These are phyloP conservation scores for Schizotus pectinicornis DNA, from an alignment of 2,888 invertebrate species.

Conservation along the genomic window DNA sequence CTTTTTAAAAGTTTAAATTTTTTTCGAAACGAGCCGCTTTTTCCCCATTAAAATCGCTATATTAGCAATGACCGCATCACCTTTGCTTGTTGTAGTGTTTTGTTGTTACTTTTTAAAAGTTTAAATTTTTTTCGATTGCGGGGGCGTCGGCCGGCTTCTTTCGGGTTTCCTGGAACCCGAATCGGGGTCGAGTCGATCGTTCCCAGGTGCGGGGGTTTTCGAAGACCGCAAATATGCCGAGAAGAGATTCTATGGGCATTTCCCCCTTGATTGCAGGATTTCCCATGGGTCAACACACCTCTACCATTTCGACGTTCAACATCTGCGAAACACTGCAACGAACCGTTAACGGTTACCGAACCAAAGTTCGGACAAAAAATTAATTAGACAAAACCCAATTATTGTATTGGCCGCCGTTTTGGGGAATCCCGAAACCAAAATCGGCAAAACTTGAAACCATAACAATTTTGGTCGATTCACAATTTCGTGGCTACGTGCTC, in stretches of 20 bases:
- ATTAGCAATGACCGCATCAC: too few species aligned
- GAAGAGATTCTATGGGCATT: constrained; percentile 12
- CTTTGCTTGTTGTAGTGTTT: too few species aligned
- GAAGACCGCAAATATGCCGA: constrained; percentile 1
- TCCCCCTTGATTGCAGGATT: constrained; percentile 8
- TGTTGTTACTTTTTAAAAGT: too few species aligned
- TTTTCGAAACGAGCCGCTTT: too few species aligned
- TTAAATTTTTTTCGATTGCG: too few species aligned
- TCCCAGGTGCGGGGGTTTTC: constrained; percentile 1
- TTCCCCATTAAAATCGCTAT: too few species aligned
- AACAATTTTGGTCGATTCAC: neutral
- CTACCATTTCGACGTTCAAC: neutral
- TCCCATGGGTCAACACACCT: constrained; percentile 16
- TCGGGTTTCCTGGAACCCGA: too few species aligned
- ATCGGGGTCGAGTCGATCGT: neutral
- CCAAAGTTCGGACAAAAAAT: neutral
- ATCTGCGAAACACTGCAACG: neutral
- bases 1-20: too few species aligned
- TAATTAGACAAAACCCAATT: constrained; percentile 1
- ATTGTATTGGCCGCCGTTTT: neutral
- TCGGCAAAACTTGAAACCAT: neutral
- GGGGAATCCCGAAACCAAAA: neutral
- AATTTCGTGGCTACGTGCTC: neutral
- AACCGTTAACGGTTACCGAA: neutral
- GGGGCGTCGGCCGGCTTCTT: too few species aligned